Evolutionary conservation across 2,888 invertebrate species (phyloP).

Genomic region (Leucozona laternaria): DNA sequence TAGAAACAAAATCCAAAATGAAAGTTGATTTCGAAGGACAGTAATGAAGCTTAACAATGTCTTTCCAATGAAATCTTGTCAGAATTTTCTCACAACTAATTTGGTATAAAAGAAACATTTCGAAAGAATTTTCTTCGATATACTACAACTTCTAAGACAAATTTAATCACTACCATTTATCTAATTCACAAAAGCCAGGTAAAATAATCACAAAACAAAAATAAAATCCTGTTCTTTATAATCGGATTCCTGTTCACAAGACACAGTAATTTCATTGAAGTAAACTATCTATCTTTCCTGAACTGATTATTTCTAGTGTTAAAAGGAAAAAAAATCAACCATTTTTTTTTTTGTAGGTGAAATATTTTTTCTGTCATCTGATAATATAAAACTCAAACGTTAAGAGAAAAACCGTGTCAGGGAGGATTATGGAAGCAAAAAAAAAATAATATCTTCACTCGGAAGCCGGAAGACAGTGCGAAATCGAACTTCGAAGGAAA

Average conservation of each 20-base stretch:
- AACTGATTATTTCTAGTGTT: background rate
- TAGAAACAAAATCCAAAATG: too few relatives aligned
- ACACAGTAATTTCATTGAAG: background rate
- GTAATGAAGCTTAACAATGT: background rate
- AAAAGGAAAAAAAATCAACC: background rate
- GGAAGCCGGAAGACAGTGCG: slow-evolving; percentile 46
- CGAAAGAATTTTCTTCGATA: background rate
- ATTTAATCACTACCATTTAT: background rate
- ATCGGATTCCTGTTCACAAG: background rate
- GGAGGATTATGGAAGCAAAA: slow-evolving; percentile 40
- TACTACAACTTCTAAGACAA: background rate
- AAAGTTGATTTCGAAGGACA: background rate
- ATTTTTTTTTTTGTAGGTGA: background rate
- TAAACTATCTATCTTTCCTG: background rate
- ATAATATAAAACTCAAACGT: background rate
- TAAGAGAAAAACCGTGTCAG: slow-evolving; percentile 41
- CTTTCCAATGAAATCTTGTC: background rate
- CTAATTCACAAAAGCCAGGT: background rate
- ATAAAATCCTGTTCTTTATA: background rate
- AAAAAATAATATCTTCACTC: slow-evolving; percentile 24
- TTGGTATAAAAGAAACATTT: background rate
- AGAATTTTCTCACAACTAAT: background rate
- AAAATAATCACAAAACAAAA: background rate
- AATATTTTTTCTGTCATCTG: background rate
- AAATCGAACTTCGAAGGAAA: slow-evolving; percentile 64